phyloP scores from a whole-genome alignment of 2,797 vertebrate genomes.

The Arrhamphus sclerolepis region DNA sequence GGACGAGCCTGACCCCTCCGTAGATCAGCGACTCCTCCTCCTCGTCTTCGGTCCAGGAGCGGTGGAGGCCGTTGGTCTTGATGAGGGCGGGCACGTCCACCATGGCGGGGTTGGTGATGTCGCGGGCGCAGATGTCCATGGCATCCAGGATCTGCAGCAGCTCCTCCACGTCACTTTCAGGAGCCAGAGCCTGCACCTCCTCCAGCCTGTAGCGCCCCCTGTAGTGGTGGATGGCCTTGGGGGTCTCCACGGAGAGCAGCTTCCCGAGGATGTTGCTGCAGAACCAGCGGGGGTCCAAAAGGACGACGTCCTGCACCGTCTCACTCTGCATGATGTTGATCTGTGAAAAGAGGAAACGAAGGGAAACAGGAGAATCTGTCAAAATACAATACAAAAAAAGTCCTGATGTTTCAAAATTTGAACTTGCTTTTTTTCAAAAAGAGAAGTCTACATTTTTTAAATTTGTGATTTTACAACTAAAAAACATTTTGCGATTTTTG shows the following conservation, averaged over 20 bases:
- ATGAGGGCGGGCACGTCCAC: constrained; percentile 96
- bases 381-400: too few relatives aligned
- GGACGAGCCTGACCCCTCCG: constrained; percentile 92
- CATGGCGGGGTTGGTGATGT: constrained; percentile 91
- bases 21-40: constrained; percentile 87
- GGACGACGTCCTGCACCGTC: constrained; percentile 96
- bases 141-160: constrained; percentile 95
- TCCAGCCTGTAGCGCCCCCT: constrained; percentile 95
- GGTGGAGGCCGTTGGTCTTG: constrained; percentile 92
- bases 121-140: constrained; percentile 96
- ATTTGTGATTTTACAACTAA: too few relatives aligned
- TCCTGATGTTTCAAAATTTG: too few relatives aligned
- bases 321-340: constrained; percentile 99
- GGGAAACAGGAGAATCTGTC: not conserved
- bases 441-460: too few relatives aligned
- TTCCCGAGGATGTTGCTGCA: constrained; percentile 90
- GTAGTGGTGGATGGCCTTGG: constrained; percentile 97
- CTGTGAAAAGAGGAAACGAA: constrained; percentile 69
- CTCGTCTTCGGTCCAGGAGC: constrained; percentile 95
- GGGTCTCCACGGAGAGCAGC: constrained; percentile 92
- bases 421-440: too few relatives aligned
- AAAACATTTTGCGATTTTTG: too few relatives aligned
- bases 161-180: constrained; percentile 93
- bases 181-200: constrained; percentile 92
- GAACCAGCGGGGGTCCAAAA: constrained; percentile 96